Conservation (phyloP, 2,797 vertebrate species). For the Sebastes matsubarae region DNA sequence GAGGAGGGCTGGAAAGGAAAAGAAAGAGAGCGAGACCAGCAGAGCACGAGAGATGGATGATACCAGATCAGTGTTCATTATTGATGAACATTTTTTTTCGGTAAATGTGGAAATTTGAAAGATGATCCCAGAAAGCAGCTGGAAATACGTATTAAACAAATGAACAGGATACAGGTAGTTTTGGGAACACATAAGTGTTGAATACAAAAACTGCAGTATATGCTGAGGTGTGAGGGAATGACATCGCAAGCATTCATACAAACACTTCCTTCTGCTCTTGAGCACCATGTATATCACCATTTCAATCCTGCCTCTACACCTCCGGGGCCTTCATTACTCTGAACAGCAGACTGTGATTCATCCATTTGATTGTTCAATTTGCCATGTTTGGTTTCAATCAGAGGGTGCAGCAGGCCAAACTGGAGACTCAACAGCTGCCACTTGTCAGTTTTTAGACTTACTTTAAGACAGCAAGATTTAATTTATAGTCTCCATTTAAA, state of each 20-base stretch:
- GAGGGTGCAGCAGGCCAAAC: neutral
- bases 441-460: neutral
- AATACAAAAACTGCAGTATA: neutral
- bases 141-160: neutral
- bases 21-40: slow-evolving; percentile 1
- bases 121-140: neutral
- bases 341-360: neutral
- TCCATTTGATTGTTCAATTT: neutral
- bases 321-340: neutral
- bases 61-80: neutral
- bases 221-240: neutral
- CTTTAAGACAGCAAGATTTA: neutral
- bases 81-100: neutral
- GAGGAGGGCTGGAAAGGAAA: neutral
- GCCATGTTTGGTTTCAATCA: neutral
- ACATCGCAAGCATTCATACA: neutral
- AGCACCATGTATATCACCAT: neutral
- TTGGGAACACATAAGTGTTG: neutral
- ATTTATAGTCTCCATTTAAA: neutral
- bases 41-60: slow-evolving; percentile 1
- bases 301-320: neutral
- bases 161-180: neutral
- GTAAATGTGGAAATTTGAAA: neutral
- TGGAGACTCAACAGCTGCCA: neutral
- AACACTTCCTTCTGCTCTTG: neutral